Evolutionary conservation across 1,140 invertebrate species (phyloP), one percentile per base, ranked within the genome.

Genomic region (Ips typographus): DNA sequence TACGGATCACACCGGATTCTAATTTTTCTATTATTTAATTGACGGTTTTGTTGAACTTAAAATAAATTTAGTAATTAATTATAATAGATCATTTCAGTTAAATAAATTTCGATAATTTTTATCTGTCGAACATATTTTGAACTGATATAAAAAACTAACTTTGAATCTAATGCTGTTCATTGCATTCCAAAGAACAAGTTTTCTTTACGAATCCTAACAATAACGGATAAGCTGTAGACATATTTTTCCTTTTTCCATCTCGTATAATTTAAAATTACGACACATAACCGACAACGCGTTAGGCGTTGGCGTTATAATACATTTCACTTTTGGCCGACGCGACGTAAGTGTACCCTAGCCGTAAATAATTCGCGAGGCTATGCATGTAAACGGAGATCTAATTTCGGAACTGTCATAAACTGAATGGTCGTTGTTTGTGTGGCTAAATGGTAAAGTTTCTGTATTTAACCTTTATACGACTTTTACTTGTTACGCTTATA

Each of bases 341-440:
- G 52, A 68, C 67, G 59, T 62, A 62, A 68, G 44, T 51, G 43
- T 56, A 57, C 67, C 59, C 67, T 68, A 5, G 60, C 37, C 59
- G 67, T 59, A 68, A 68, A 68, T 68, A 62, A 68, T 68, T 68
- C 62, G 49, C 43, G 36, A 57, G 43, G 67, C 62, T 70, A 64
- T 65, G 55, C 62, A 65, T 70, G 68, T 70, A 70, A 70, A 70
- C 61, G 61, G 61, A 52, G 62, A 70, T 70, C 68, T 70, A 70
- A 70, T 70, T 70, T 70, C 49, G 47, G 37, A 70, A 65, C 68
- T 70, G 68, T 65, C 68, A 70, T 70, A 70, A 70, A 70, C 68
- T 56, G 68, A 70, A 65, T 70, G 68, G 62, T 65, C 55, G 68
- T 70, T 70, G 68, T 70, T 70, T 65, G 68, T 65, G 58, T 58